Percentiles rank a stretch among this genome's conserved stretches.
phyloP scores from a whole-genome alignment of 2,888 invertebrate genomes.

The Kuschelorhynchus macadamiae region DNA sequence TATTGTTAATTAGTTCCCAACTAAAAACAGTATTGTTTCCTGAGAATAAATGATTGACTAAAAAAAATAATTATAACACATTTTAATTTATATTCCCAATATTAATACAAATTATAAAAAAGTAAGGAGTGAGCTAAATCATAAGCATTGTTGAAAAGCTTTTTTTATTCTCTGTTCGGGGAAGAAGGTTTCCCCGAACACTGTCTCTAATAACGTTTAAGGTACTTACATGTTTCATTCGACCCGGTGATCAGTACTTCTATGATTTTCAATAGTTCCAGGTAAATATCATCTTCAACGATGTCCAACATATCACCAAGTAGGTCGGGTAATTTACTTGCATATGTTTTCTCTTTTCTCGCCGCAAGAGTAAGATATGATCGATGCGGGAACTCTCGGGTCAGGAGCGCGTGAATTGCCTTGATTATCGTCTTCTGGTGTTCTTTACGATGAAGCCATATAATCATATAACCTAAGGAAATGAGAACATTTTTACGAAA shows the following conservation, averaged over 20 bases:
- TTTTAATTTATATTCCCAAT: no score
- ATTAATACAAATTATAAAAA: no score
- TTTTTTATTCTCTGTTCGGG: no score
- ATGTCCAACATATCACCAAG: slow-evolving; percentile 61
- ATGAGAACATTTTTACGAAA: no score
- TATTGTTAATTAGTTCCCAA: no score
- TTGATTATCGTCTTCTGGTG: slow-evolving; percentile 25
- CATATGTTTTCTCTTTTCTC: slow-evolving; percentile 58
- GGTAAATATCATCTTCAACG: slow-evolving; percentile 60
- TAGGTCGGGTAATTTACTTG: slow-evolving; percentile 64
- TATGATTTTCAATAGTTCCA: slow-evolving; percentile 60
- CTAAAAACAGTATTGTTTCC: no score
- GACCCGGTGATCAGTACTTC: slow-evolving; percentile 60
- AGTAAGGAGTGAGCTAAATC: no score
- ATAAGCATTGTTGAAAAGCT: no score
- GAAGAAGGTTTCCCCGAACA: no score
- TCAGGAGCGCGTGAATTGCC: slow-evolving; percentile 36
- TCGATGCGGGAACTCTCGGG: slow-evolving; percentile 23
- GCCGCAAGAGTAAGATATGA: slow-evolving; percentile 52
- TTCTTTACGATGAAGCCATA: slow-evolving; percentile 38
- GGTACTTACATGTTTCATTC: slow-evolving; percentile 58
- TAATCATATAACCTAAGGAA: slow-evolving; percentile 57
- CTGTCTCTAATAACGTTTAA: no score
- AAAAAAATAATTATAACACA: no score
- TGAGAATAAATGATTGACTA: no score